A percentile compares a stretch with the other conserved stretches of the same genome.
Conservation (phyloP, 2,888 invertebrate species). For the Sarcophaga carnaria region DNA sequence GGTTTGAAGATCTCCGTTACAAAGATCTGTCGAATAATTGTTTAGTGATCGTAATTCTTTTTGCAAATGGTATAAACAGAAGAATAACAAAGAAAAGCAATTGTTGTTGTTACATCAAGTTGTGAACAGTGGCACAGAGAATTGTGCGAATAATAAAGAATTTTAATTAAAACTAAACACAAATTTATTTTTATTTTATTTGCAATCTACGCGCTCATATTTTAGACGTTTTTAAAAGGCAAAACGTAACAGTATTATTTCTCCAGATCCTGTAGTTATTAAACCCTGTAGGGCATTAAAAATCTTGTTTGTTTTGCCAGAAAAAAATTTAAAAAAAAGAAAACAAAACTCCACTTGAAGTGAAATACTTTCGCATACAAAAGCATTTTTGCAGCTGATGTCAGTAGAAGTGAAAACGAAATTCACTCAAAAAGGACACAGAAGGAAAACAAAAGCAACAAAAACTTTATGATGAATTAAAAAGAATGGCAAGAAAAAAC, state of each 20-base stretch:
- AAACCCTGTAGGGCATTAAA: not conserved
- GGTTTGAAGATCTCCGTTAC: too few species aligned
- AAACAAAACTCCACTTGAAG: not conserved
- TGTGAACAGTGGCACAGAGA: too few species aligned
- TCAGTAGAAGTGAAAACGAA: conserved; percentile 35
- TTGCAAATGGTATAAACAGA: too few species aligned
- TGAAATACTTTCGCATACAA: conserved; percentile 32
- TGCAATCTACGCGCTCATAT: too few species aligned
- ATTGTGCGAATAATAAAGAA: too few species aligned
- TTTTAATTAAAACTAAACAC: too few species aligned
- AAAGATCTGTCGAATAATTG: too few species aligned
- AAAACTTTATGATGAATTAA: not conserved
- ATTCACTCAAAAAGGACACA: conserved; percentile 26
- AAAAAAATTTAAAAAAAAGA: not conserved
- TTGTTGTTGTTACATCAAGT: too few species aligned
- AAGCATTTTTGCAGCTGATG: conserved; percentile 50
- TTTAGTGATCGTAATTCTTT: too few species aligned
- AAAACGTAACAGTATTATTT: not conserved
- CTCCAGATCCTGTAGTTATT: not conserved
- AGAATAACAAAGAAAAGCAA: too few species aligned
- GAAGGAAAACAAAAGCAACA: not conserved
- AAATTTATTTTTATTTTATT: too few species aligned
- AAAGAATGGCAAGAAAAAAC: not conserved
- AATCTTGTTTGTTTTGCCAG: not conserved
- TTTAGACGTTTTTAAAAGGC: too few species aligned